Evolutionary conservation across 2,113 vertebrate species (phyloP).

Genomic region (Danio rerio): DNA sequence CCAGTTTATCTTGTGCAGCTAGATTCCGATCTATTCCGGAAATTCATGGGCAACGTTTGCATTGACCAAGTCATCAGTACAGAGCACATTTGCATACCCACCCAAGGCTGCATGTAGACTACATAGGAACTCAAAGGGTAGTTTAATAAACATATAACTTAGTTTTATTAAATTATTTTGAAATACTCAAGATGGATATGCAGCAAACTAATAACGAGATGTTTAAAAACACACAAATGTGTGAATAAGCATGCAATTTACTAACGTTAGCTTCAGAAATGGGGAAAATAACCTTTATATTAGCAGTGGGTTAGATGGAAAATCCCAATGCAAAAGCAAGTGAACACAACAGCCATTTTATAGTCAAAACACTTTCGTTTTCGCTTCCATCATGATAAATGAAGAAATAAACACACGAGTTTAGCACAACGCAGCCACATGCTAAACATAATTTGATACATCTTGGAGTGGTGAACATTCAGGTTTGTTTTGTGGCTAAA

Average conservation of each 20-base stretch:
- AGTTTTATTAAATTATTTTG: background rate
- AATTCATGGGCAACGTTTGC: background rate
- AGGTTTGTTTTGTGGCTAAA: background rate
- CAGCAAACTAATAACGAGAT: background rate
- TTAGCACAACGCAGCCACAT: background rate
- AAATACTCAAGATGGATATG: background rate
- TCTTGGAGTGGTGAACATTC: background rate
- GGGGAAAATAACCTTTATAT: no score
- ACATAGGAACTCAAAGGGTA: background rate
- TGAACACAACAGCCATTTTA: background rate
- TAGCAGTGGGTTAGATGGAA: background rate
- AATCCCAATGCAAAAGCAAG: background rate
- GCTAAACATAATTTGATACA: background rate
- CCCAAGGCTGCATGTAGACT: background rate
- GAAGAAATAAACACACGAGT: background rate
- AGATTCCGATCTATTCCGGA: background rate
- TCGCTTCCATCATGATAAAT: background rate
- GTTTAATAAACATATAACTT: background rate
- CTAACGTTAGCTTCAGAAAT: no score
- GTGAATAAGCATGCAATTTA: no score
- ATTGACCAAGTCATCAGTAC: background rate
- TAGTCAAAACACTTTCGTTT: conserved; percentile 24
- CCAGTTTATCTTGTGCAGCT: background rate
- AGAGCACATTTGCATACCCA: background rate
- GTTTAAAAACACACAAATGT: no score